Conservation (phyloP, 1,140 invertebrate genomes). For the Lucilia cuprina region DNA sequence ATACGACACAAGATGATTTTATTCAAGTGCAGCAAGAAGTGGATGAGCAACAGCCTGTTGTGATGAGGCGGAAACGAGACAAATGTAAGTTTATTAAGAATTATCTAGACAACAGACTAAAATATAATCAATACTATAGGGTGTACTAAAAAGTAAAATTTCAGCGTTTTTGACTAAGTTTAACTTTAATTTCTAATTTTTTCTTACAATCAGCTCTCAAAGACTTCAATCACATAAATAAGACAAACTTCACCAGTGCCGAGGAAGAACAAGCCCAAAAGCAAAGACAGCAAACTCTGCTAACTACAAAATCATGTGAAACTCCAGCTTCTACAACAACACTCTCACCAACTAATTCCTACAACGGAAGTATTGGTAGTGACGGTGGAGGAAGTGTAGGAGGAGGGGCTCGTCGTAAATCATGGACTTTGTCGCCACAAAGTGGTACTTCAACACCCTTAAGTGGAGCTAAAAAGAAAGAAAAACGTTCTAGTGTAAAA, state of each 20-base stretch:
- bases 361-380: slow-evolving; percentile 57
- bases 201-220: slow-evolving; percentile 40
- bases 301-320: slow-evolving; percentile 55
- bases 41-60: not conserved
- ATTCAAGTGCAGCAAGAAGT: not conserved
- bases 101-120: no score
- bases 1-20: not conserved
- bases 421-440: slow-evolving; percentile 57
- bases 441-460: slow-evolving; percentile 48
- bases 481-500: slow-evolving; percentile 38
- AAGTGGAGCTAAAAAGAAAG: slow-evolving; percentile 51
- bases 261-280: slow-evolving; percentile 16
- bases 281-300: slow-evolving; percentile 49
- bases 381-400: slow-evolving; percentile 53
- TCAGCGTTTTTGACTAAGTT: no score
- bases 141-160: no score
- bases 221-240: slow-evolving; percentile 40
- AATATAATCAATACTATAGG: no score
- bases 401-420: slow-evolving; percentile 56
- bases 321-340: slow-evolving; percentile 42
- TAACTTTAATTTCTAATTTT: not conserved
- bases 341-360: slow-evolving; percentile 56
- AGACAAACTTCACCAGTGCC: not conserved
- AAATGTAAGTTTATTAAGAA: slow-evolving; percentile 38
- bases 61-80: slow-evolving; percentile 28